These are phyloP conservation scores for Ceuthmochares aereus DNA, from an alignment of 2,113 vertebrate species.

Conservation along the genomic window DNA sequence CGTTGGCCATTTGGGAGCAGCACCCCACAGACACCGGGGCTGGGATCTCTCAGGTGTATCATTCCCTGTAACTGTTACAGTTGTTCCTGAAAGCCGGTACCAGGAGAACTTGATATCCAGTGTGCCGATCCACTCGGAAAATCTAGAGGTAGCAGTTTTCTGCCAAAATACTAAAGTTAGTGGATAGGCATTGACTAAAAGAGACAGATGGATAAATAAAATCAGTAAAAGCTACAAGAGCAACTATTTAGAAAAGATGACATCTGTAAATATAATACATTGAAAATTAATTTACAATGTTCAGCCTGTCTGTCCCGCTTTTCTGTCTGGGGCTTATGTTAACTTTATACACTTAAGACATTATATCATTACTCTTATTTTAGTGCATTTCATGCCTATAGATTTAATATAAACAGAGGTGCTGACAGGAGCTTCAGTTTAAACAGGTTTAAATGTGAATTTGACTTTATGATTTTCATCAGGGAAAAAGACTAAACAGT, in stretches of 20 bases:
- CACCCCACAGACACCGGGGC: background rate
- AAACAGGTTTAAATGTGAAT: slow-evolving; percentile 77
- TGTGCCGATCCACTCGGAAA: background rate
- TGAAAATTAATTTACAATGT: slow-evolving; percentile 53
- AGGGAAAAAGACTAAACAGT: slow-evolving; percentile 84
- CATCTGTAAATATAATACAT: slow-evolving; percentile 48
- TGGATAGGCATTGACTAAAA: background rate
- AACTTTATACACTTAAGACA: slow-evolving; percentile 70
- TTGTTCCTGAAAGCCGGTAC: background rate
- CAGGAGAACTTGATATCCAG: background rate
- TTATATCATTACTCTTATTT: slow-evolving; percentile 72
- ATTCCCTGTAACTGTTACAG: background rate
- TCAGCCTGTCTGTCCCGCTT: slow-evolving; percentile 40
- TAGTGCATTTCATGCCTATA: slow-evolving; percentile 78
- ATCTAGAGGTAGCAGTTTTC: background rate
- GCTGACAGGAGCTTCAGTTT: slow-evolving; percentile 79
- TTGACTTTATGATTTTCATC: slow-evolving; percentile 82
- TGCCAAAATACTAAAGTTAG: background rate
- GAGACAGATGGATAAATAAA: slow-evolving; percentile 2
- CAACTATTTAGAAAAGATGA: slow-evolving; percentile 30
- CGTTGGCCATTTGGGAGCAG: background rate
- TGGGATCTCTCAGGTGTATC: background rate
- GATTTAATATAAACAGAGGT: slow-evolving; percentile 80
- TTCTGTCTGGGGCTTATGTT: slow-evolving; percentile 48
- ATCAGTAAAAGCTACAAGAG: background rate